Base-by-base conservation (phyloP, 2,113 vertebrate species). In the Psophia crepitans region DNA sequence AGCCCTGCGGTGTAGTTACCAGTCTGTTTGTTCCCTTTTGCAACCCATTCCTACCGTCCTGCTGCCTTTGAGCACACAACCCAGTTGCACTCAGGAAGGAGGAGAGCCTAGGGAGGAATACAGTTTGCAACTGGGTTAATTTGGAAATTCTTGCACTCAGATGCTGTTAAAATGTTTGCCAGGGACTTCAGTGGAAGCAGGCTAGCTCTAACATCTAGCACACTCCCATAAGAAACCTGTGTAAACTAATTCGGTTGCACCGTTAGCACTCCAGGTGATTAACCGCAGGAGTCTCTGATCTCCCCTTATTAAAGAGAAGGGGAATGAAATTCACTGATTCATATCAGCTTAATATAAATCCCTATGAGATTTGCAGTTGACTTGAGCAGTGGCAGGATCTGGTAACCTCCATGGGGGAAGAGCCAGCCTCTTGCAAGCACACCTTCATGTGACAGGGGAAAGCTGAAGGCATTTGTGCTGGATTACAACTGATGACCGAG, bases 281-380 rank as follows among this genome's bases (percentile, higher is more conserved):
- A 97, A 95, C 94, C 77, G 0, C 95, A 95, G 53, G 18, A 95
- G 77, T 5, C 84, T 97, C 92, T 95, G 91, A 96, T 95, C 96
- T 95, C 92, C 81, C 97, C 81, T 95, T 93, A 94, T 95, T 96
- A 97, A 96, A 92, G 48, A 84, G 66, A 89, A 96, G 68, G 41
- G 84, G 87, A 95, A 95, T 77, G 71, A 97, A 94, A 96, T 89
- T 78, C 77, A 84, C 92, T 90, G 96, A 96, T 97, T 96, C 91
- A 37, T 96, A 97, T 92, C 85, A 94, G 91, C 84, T 96, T 97
- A 96, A 97, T 97, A 97, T 60, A 96, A 95, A 91, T 84, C 87
- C 82, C 15, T 84, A 41, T 54, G 80, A 91, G 84, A 87, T 71
- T 37, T 0, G 0, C 58, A n/a, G 53, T 20, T n/a, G 51, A 87